These are phyloP conservation scores for Ephestia elutella DNA, from an alignment of 1,140 invertebrate genomes.

Conservation along the genomic window DNA sequence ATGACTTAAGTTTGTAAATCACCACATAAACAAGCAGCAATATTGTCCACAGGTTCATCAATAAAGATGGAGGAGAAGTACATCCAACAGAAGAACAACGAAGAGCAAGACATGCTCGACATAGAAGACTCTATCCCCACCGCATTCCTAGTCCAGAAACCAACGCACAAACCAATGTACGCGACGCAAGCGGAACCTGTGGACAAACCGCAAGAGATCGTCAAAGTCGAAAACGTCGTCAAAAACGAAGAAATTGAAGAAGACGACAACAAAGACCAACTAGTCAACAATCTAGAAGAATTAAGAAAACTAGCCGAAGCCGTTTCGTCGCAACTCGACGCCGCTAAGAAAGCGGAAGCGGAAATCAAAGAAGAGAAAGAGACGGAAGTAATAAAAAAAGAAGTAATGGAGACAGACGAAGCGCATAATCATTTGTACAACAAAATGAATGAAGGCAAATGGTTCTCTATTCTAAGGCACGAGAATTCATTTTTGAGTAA, in stretches of 20 bases:
- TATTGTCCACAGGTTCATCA: constrained; percentile 58
- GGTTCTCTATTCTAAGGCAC: constrained; percentile 75
- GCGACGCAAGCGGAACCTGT: constrained; percentile 52
- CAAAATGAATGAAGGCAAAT: constrained; percentile 70
- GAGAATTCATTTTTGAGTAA: constrained; percentile 61
- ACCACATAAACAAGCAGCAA: too few relatives aligned
- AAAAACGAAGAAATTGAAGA: constrained; percentile 50
- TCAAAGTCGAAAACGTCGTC: constrained; percentile 57
- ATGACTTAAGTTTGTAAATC: too few relatives aligned
- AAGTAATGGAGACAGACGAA: constrained; percentile 60
- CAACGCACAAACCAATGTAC: constrained; percentile 60
- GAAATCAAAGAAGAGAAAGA: constrained; percentile 74
- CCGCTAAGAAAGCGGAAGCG: constrained; percentile 68
- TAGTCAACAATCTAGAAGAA: constrained; percentile 73
- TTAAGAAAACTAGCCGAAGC: constrained; percentile 75
- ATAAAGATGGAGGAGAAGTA: constrained; percentile 75
- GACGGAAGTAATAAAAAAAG: constrained; percentile 60
- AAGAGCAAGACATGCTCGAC: constrained; percentile 67
- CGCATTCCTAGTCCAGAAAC: constrained; percentile 72
- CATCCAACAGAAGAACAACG: constrained; percentile 65
- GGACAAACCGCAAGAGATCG: constrained; percentile 60
- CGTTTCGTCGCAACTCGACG: constrained; percentile 68
- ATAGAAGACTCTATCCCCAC: constrained; percentile 74
- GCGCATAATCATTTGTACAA: constrained; percentile 54
- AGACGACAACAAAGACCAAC: constrained; percentile 54